Evolutionary conservation across 1,140 invertebrate genomes (phyloP).

Genomic region (Rhagoletis zephyria): DNA sequence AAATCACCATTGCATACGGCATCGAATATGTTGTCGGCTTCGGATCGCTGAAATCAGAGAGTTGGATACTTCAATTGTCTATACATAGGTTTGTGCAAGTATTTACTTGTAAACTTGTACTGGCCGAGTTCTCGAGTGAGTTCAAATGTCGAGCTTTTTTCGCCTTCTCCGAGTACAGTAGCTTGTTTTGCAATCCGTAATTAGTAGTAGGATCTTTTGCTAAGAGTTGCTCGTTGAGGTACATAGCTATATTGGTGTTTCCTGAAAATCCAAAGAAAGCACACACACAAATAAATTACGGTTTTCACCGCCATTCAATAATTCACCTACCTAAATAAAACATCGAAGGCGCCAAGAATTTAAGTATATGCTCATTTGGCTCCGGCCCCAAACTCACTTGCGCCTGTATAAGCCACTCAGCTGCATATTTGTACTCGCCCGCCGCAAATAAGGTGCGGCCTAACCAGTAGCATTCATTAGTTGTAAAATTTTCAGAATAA

Average conservation of each 20-base stretch:
- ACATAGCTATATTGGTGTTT: slow-evolving; percentile 62
- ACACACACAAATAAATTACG: neutral
- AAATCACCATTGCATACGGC: slow-evolving; percentile 89
- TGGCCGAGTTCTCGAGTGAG: neutral
- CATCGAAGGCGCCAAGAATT: slow-evolving; percentile 57
- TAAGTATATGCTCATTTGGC: slow-evolving; percentile 57
- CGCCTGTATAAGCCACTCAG: slow-evolving; percentile 94
- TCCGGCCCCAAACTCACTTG: slow-evolving; percentile 41
- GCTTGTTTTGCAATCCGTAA: slow-evolving; percentile 57
- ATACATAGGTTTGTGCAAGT: neutral
- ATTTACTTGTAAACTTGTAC: neutral
- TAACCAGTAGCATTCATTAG: slow-evolving; percentile 94
- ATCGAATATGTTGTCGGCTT: slow-evolving; percentile 44
- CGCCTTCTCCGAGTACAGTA: slow-evolving; percentile 35
- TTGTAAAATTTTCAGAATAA: slow-evolving; percentile 79
- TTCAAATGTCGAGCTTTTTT: slow-evolving; percentile 34
- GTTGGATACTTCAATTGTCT: neutral
- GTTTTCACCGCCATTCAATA: too few species aligned
- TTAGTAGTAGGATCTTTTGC: slow-evolving; percentile 55
- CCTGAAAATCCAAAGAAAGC: neutral
- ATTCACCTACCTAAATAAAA: slow-evolving; percentile 52
- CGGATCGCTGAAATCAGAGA: neutral
- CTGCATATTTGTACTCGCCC: slow-evolving; percentile 90
- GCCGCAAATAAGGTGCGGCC: slow-evolving; percentile 90
- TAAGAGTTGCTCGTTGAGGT: slow-evolving; percentile 62